phyloP scores from a whole-genome alignment of 2,888 invertebrate species.

The Merodon equestris region DNA sequence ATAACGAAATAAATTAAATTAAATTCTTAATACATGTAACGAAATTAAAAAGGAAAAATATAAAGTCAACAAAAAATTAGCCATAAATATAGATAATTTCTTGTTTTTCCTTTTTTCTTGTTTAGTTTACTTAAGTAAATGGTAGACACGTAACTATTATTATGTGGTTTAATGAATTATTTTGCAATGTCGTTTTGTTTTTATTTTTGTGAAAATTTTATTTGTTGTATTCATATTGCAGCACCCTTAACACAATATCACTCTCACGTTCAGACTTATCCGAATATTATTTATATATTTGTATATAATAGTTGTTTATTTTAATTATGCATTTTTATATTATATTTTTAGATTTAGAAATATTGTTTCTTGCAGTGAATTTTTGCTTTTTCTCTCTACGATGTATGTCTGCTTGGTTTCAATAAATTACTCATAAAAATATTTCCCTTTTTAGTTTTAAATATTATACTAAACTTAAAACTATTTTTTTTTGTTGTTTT shows the following conservation, averaged over 20 bases:
- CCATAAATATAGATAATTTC: not conserved
- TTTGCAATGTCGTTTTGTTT: constrained; percentile 16
- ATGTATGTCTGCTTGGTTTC: constrained; percentile 59
- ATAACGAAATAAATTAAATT: constrained; percentile 27
- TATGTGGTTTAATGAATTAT: constrained; percentile 26
- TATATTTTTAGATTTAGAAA: constrained; percentile 24
- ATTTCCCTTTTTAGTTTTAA: constrained; percentile 55
- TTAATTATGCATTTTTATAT: constrained; percentile 23
- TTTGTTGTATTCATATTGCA: constrained; percentile 71
- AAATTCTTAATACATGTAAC: constrained; percentile 21
- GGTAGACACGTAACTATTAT: constrained; percentile 57
- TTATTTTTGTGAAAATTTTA: constrained; percentile 27
- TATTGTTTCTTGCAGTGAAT: constrained; percentile 34
- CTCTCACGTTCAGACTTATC: constrained; percentile 79
- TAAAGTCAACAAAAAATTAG: constrained; percentile 25
- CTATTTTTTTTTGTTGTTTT: constrained; percentile 20
- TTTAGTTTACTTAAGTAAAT: constrained; percentile 61
- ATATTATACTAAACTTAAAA: constrained; percentile 57
- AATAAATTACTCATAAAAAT: constrained; percentile 71
- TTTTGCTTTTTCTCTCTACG: constrained; percentile 18
- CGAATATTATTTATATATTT: constrained; percentile 71
- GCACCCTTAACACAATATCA: constrained; percentile 78
- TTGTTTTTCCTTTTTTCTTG: constrained; percentile 43
- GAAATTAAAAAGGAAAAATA: constrained; percentile 1
- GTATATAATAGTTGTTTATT: constrained; percentile 25